Evolutionary conservation across 2,888 invertebrate species (phyloP).

Genomic region (Chalcosyrphus nemorum): DNA sequence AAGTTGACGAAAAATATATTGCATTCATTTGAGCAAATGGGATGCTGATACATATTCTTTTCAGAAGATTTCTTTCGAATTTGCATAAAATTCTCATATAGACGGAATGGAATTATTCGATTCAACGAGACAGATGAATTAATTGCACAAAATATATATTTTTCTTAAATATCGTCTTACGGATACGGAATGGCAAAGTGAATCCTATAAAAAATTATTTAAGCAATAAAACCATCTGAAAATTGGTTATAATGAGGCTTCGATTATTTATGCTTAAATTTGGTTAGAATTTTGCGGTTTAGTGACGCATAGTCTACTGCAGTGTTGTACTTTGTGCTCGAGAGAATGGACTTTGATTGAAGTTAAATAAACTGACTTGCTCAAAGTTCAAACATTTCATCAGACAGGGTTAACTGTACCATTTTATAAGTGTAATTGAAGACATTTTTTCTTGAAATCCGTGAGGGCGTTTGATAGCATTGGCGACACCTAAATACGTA

Average conservation of each 20-base stretch:
- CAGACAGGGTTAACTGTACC: no score
- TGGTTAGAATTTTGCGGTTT: not conserved
- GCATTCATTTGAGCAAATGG: slow-evolving; percentile 32
- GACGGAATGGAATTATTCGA: slow-evolving; percentile 46
- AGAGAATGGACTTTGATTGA: not conserved
- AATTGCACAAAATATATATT: slow-evolving; percentile 45
- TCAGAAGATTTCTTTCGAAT: slow-evolving; percentile 26
- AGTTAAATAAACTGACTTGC: not conserved
- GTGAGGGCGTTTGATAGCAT: no score
- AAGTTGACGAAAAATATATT: slow-evolving; percentile 45
- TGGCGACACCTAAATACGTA: no score
- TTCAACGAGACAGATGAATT: slow-evolving; percentile 42
- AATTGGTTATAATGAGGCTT: slow-evolving; percentile 16
- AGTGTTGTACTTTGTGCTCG: not conserved
- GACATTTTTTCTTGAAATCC: no score
- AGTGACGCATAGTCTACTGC: not conserved
- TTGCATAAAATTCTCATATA: slow-evolving; percentile 68
- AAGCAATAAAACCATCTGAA: not conserved
- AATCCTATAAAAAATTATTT: not conserved
- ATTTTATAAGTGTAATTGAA: no score
- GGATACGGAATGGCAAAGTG: slow-evolving; percentile 37
- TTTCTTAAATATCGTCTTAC: slow-evolving; percentile 9
- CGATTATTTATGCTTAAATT: slow-evolving; percentile 8
- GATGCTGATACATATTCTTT: slow-evolving; percentile 35
- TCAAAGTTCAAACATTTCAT: no score